Evolutionary conservation across 2,113 vertebrate genomes (phyloP), one percentile per base, ranked within the genome.

Genomic region (Acanthisitta chloris): DNA sequence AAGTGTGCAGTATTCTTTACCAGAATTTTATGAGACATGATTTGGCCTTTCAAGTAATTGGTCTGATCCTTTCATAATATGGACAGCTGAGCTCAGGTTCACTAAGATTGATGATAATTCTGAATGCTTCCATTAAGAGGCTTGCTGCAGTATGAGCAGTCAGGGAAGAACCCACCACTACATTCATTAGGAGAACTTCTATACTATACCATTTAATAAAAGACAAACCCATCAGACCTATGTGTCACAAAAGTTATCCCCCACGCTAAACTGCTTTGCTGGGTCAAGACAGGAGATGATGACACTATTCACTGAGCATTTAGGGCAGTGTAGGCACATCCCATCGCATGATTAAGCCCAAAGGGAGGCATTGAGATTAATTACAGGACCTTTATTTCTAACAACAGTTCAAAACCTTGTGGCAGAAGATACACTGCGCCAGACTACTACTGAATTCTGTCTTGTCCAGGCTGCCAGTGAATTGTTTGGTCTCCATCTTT

Each of bases 301-400:
- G 55, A 73, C 58, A 57, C 54, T 58, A 61, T 81, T 90, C 88
- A 82, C n/a, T 74, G 90, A 86, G 55, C 71, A 91, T 96, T 93
- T 54, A 94, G 92, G 90, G 49, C 96, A 91, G 40, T 5, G 36
- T 1, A 54, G 51, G 38, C 59, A 86, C 26, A 59, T 48, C 46
- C 59, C 46, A 77, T 36, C 1, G 5, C 81, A 66, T 19, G 38
- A 55, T 73, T 66, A 77, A 74, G 31, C 78, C 62, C 19, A 34
- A 26, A 88, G 31, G 61, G 31, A 71, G 33, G 21, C 81, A 81
- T 0, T 1, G 4, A 71, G 82, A 96, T 83, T 66, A 76, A 93
- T 90, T 91, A 81, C 70, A 94, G 26, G n/a, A 49, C 4, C 1
- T 33, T 42, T 84, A 85, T 80, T 81, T 17, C 26, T 19, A 48